Evolutionary conservation across 2,888 invertebrate genomes (phyloP).

Genomic region (Drosophila greeni): DNA sequence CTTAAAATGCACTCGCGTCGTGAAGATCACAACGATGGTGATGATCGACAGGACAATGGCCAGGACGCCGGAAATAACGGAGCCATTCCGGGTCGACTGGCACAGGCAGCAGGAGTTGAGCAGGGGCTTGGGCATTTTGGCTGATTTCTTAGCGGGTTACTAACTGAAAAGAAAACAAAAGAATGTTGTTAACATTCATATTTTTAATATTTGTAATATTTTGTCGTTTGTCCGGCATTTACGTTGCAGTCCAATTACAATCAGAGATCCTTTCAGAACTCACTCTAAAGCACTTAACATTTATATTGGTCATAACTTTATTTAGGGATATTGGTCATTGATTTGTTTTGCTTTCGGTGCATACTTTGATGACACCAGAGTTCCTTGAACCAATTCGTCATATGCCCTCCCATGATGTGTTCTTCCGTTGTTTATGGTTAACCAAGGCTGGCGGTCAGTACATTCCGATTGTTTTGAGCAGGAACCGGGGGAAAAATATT

Average conservation of each 20-base stretch:
- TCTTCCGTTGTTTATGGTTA: conserved; percentile 9
- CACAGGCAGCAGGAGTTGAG: conserved; percentile 86
- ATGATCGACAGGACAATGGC: conserved; percentile 87
- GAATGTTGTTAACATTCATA: neutral
- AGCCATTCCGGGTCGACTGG: conserved; percentile 85
- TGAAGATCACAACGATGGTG: conserved; percentile 85
- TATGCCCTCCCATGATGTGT: neutral
- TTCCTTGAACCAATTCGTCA: conserved; percentile 6
- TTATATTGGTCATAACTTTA: neutral
- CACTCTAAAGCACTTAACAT: neutral
- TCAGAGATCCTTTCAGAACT: neutral
- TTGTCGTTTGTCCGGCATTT: neutral
- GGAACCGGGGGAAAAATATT: conserved; percentile 22
- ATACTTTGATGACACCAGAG: neutral
- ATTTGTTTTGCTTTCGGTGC: neutral
- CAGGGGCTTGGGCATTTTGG: conserved; percentile 79
- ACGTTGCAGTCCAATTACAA: neutral
- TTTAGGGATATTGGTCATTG: neutral
- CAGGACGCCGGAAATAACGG: conserved; percentile 85
- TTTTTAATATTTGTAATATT: no score
- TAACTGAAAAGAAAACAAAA: conserved; percentile 25
- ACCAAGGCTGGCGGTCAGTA: conserved; percentile 14
- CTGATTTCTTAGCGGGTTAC: neutral
- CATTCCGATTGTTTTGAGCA: conserved; percentile 18
- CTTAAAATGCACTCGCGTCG: conserved; percentile 84